Base-by-base conservation (phyloP, 2,797 vertebrate species). In the Coendou prehensilis region DNA sequence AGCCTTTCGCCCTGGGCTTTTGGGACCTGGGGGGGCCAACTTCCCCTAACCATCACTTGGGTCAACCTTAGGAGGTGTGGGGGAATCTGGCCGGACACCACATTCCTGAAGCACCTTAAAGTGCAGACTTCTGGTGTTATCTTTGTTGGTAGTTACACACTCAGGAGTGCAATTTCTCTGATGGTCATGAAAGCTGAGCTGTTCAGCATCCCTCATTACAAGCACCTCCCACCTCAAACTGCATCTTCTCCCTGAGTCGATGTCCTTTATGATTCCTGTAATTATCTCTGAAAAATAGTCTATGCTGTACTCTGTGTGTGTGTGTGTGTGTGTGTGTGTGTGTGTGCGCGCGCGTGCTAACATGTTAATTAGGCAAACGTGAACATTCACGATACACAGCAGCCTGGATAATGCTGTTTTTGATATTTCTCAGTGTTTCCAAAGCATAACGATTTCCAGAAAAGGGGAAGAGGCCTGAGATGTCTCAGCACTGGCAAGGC, bases 341-440 rank as follows among this genome's bases (percentile, higher is more conserved):
- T 79, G 9, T 78, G 10, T 84, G 76, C 75, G 20, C 20, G 22
- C 18, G 30, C 63, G 3, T n/a, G 33, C 33, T 7, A 26, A 52
- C 73, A 41, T 37, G n/a, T 81, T 90, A 59, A 26, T 95, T 89
- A 95, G 79, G 45, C 47, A 90, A 54, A 69, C 1, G 2, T 64
- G 80, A 83, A 41, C 57, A 88, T 45, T 85, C 54, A 64, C 5
- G 15, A 69, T 22, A 30, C 15, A 13, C 37, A 9, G 1, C 0
- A 1, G 26, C 52, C 30, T 87, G 64, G n/a, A 50, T 61, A 26
- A 88, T 50, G 47, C 78, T 93, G 61, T 45, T 37, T 87, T 59
- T 15, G 52, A 41, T 30, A 64, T 78, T 75, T 93, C 54, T 87
- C 67, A 50, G 37, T 85, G 59, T 80, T 92, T 96, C 81, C n/a